phyloP scores from a whole-genome alignment of 2,797 vertebrate species.

The Mionectes olivaceus region DNA sequence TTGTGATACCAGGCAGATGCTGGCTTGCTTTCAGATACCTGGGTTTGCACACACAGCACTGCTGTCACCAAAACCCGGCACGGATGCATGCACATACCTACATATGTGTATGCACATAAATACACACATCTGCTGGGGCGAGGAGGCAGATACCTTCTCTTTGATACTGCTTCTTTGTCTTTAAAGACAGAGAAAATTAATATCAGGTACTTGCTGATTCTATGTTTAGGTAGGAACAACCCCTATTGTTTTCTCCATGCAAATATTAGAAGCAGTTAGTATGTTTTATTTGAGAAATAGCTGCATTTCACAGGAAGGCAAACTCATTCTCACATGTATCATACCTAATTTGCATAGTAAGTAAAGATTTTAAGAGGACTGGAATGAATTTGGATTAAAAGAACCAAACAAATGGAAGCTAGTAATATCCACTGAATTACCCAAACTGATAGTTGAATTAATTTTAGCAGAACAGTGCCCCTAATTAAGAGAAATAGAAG shows the following conservation, averaged over 20 bases:
- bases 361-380: neutral
- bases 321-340: neutral
- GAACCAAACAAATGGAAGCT: neutral
- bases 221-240: neutral
- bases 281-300: slow-evolving; percentile 9
- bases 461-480: neutral
- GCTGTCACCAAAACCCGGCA: neutral
- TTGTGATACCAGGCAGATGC: slow-evolving; percentile 15
- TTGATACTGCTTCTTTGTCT: neutral
- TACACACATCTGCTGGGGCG: neutral
- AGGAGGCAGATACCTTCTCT: neutral
- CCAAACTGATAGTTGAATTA: neutral
- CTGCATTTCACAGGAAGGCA: slow-evolving; percentile 19
- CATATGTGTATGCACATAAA: accelerated
- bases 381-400: neutral
- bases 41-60: neutral
- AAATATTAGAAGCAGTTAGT: neutral
- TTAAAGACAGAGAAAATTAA: neutral
- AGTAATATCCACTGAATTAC: neutral
- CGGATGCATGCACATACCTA: neutral
- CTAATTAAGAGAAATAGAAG: slow-evolving; percentile 30
- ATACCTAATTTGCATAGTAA: neutral
- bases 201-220: neutral
- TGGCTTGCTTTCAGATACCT: neutral
- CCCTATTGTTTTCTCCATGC: neutral